Evolutionary conservation across 2,797 vertebrate genomes (phyloP), one percentile per base, ranked within the genome.

Genomic region (Saxicola maurus): DNA sequence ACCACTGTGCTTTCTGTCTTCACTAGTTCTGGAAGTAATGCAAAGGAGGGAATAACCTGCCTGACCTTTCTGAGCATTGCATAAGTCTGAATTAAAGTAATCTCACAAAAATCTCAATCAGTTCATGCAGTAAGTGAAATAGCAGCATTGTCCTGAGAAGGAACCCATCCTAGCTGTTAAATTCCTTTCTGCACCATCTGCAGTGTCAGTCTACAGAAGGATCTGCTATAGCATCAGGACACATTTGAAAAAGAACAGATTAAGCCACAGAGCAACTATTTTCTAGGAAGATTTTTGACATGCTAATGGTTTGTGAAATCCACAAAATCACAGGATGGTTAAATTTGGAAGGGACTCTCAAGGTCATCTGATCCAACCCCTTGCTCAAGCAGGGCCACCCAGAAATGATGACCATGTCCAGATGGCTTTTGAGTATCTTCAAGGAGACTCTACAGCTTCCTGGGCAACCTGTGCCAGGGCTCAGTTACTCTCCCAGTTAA

Each of bases 1-100:
- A 85, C 55, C 51, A 53, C n/a, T 80, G 12, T 86, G 73, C 37
- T 92, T 93, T 90, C 46, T 78, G 37, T 89, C 82, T 92, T 92
- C 25, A 35, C 40, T 75, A 38, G 45, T 83, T 89, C 49, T 59
- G 56, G 42, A 86, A 87, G 55, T 62, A 91, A 83, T n/a, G 52
- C 73, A 68, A 83, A 72, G 56, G 45, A 87, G 55, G 49, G 27
- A 75, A 33, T 89, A 87, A 90, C 76, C 61, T 75, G 33, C 56
- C 51, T 89, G 84, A 86, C 59, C 66, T 91, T 86, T 93, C n/a
- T 89, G 52, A 90, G 37, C 14, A 18, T 82, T 80, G 46, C 5
- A 1, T 64, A 89, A 92, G 67, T 82, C 75, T 67, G 53, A 88
- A 78, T 82, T 87, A 31, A 92, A 78, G 49, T 69, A 52, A 48